phyloP scores from a whole-genome alignment of 2,888 invertebrate species.

The Eurois occulta region DNA sequence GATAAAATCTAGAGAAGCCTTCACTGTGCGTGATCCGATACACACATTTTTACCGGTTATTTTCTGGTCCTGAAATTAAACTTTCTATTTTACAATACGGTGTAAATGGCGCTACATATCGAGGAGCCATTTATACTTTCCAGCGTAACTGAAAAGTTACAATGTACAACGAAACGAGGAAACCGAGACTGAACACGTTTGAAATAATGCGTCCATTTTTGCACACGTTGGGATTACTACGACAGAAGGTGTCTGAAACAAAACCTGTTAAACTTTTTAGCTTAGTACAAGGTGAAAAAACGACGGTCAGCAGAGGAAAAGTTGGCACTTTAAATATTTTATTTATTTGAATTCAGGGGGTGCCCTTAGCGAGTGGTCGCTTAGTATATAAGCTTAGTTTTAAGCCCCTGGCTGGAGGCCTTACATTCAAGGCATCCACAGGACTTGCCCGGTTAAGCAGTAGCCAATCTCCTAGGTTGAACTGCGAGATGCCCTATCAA shows the following conservation, averaged over 20 bases:
- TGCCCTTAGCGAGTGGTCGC: too few relatives aligned
- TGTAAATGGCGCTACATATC: not conserved
- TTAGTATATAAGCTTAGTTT: too few relatives aligned
- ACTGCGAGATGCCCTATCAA: too few relatives aligned
- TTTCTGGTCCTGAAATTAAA: not conserved
- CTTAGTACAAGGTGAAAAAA: not conserved
- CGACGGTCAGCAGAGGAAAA: not conserved
- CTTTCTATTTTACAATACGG: not conserved
- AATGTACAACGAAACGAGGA: constrained; percentile 2
- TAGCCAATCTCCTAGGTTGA: too few relatives aligned
- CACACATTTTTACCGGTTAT: not conserved
- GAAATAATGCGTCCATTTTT: not conserved
- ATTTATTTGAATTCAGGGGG: too few relatives aligned
- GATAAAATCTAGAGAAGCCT: too few relatives aligned
- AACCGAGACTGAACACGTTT: not conserved
- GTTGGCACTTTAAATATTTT: too few relatives aligned
- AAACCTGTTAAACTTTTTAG: not conserved
- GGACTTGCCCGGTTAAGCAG: too few relatives aligned
- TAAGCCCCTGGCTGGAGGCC: too few relatives aligned
- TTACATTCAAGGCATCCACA: too few relatives aligned
- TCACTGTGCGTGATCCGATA: not conserved
- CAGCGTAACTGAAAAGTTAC: not conserved
- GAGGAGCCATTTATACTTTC: not conserved
- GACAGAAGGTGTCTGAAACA: not conserved
- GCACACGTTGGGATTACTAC: not conserved